Base-by-base conservation (phyloP, 2,888 invertebrate genomes). In the Pterobdella sp. region DNA sequence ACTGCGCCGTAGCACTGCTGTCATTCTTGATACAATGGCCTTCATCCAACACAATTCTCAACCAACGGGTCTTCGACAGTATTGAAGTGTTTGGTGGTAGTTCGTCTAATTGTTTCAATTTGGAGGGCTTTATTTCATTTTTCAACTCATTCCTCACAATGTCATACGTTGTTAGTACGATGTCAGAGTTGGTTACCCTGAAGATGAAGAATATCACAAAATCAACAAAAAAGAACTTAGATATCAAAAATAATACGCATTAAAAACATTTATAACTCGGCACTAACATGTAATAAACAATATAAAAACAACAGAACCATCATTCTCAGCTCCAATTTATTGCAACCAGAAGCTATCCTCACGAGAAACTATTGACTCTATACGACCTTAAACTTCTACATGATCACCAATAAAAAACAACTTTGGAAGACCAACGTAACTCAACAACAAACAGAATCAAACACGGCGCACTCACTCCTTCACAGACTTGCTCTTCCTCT, bases 11-110 rank as follows among this genome's bases (percentile, higher is more conserved):
- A 76, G 88, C 86, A 10, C 90, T 88, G 84, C 92, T 93, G 82
- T 90, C 88, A 85, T 96, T 96, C 78, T 94, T 89, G 10, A 96
- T 90, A 60, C 88, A 87, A 84, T 97, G 96, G 0, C 92, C 96
- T 85, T 97, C 96, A 84, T 97, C 96, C 32, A 97, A 85, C 75
- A 96, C 90, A 1, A 94, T 87, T 69, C 96, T 87, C 0, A 89
- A 87, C 94, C 95, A 97, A 14, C 86, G 86, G 1, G 96, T 87
- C 64, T 88, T 86, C 81, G 88, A 88, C 32, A 92, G 77, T 52
- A 76, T 78, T 0, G 80, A 78, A 70, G 78, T 32, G 35, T 29
- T 52, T 14, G 22, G 22, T 10, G 26, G 14, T 31, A 73, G 75
- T 65, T 66, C 31, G 64, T 78, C 78, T 18, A 32, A 42, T 42